Evolutionary conservation across 2,888 invertebrate genomes (phyloP).

Genomic region (Heterodera filipjevi): DNA sequence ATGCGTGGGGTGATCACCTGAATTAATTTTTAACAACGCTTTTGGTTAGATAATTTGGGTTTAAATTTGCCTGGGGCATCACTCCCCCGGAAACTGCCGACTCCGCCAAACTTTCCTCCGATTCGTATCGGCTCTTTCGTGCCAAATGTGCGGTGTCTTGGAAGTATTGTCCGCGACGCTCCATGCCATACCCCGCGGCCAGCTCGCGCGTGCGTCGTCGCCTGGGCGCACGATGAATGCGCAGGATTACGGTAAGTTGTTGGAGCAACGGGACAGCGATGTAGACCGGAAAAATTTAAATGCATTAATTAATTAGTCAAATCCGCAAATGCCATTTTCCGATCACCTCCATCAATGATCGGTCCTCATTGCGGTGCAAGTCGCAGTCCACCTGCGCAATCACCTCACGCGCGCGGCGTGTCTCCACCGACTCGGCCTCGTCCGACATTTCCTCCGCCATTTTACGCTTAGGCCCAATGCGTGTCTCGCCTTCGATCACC

Average conservation of each 20-base stretch:
- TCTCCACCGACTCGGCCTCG: conserved; percentile 56
- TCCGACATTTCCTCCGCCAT: conserved; percentile 45
- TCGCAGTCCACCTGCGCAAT: conserved; percentile 62
- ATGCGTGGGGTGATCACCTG: neutral
- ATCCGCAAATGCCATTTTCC: neutral
- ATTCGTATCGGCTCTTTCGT: conserved; percentile 35
- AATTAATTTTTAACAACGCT: neutral
- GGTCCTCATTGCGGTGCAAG: conserved; percentile 57
- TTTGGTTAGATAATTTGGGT: neutral
- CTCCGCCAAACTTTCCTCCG: conserved; percentile 42
- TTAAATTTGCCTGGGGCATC: conserved; percentile 4
- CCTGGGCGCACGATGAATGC: conserved; percentile 29
- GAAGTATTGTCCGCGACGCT: conserved; percentile 49
- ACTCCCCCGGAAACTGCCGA: conserved; percentile 23
- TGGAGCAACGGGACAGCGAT: conserved; percentile 39
- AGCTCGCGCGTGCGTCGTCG: conserved; percentile 19
- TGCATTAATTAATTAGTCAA: too few relatives aligned
- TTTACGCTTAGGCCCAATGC: conserved; percentile 35
- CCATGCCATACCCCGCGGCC: conserved; percentile 45
- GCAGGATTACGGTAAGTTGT: conserved; percentile 40
- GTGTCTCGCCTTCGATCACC: conserved; percentile 53
- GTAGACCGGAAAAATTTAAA: conserved; percentile 27
- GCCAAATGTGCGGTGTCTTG: conserved; percentile 45
- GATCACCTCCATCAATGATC: conserved; percentile 53
- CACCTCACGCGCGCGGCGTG: conserved; percentile 43